These are phyloP conservation scores for Galerucella calmariensis DNA, from an alignment of 2,888 invertebrate species.

Conservation along the genomic window DNA sequence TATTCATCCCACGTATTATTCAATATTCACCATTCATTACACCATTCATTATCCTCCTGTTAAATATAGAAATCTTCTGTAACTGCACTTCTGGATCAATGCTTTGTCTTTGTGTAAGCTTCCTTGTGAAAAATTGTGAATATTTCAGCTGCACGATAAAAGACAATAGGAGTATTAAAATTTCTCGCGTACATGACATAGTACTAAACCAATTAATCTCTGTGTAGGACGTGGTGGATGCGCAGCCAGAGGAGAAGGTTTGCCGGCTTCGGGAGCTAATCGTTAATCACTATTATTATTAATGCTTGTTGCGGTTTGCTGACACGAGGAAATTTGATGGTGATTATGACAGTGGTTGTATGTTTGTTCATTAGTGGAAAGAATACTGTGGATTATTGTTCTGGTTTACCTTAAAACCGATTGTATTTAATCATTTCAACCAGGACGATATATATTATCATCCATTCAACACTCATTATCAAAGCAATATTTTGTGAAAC, in stretches of 20 bases:
- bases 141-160: too few species aligned
- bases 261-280: constrained; percentile 16
- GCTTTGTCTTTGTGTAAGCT: too few species aligned
- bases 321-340: constrained; percentile 29
- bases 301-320: constrained; percentile 28
- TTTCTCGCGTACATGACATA: neutral
- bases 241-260: constrained; percentile 17
- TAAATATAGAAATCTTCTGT: too few species aligned
- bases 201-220: constrained; percentile 11
- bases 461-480: too few species aligned
- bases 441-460: neutral
- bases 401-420: neutral
- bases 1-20: too few species aligned
- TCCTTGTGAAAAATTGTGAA: too few species aligned
- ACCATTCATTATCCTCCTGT: too few species aligned
- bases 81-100: too few species aligned
- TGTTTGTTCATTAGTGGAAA: constrained; percentile 8
- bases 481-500: too few species aligned
- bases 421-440: neutral
- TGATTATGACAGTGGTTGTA: constrained; percentile 18
- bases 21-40: too few species aligned
- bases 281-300: constrained; percentile 35
- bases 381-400: neutral
- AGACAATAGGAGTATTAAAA: neutral
- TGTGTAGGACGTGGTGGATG: constrained; percentile 12